Percentiles rank a stretch among this genome's conserved stretches.
Conservation (phyloP, 2,888 invertebrate genomes). For the Microplitis manilae region DNA sequence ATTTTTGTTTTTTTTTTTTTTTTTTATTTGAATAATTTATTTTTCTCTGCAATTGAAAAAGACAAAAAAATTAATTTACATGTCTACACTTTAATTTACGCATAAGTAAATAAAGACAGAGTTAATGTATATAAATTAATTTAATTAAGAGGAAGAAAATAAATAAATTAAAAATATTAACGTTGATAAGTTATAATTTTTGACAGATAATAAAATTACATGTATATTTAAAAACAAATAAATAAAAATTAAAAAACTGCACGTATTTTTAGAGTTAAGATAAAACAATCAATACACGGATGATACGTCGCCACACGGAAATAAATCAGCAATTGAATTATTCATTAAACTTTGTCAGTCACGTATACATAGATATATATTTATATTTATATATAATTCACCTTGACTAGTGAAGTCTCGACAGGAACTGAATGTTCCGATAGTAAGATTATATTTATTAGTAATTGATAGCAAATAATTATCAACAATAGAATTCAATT, state of each 20-base stretch:
- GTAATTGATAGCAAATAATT: background rate
- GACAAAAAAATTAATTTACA: background rate
- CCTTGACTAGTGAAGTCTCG: constrained; percentile 1
- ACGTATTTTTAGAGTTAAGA: background rate
- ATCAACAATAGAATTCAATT: background rate
- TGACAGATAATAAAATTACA: background rate
- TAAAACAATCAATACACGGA: background rate
- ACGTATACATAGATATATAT: constrained; percentile 13
- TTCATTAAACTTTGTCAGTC: constrained; percentile 3
- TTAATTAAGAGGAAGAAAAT: background rate
- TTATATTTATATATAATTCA: background rate
- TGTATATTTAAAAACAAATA: background rate
- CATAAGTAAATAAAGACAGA: background rate
- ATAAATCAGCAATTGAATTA: constrained; percentile 2
- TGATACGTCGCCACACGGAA: background rate
- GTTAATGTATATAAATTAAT: background rate
- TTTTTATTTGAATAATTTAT: background rate
- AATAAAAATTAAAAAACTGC: background rate
- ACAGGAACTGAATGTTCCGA: background rate
- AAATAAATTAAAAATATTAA: background rate
- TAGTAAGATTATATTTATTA: background rate
- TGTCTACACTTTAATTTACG: background rate
- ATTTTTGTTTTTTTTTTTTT: background rate
- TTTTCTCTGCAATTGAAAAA: background rate
- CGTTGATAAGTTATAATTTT: background rate